phyloP scores from a whole-genome alignment of 2,888 invertebrate species.

The Lacanobia wlatinum region DNA sequence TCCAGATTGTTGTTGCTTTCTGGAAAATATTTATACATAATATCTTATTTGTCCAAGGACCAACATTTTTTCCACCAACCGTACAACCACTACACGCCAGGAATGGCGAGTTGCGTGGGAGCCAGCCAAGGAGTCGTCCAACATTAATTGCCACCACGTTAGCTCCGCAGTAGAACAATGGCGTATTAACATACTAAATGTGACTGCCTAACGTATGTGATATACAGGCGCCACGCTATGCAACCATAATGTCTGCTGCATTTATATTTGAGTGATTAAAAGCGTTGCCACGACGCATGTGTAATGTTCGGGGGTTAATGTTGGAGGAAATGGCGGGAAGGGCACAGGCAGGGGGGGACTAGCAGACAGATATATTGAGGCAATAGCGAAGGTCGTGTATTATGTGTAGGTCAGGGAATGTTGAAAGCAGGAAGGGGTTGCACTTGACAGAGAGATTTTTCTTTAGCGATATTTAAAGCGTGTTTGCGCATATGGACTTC shows the following conservation, averaged over 20 bases:
- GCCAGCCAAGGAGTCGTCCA: conserved; percentile 33
- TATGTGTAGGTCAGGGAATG: background rate
- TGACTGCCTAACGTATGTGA: conserved; percentile 56
- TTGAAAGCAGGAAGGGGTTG: background rate
- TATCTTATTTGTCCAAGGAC: too few relatives aligned
- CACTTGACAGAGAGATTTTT: background rate
- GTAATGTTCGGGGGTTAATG: background rate
- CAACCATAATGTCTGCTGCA: conserved; percentile 46
- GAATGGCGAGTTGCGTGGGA: conserved; percentile 68
- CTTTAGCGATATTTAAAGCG: background rate
- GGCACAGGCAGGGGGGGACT: background rate
- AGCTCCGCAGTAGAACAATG: conserved; percentile 68
- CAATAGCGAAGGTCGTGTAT: background rate
- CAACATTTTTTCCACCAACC: conserved; percentile 18
- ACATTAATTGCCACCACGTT: conserved; percentile 69
- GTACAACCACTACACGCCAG: conserved; percentile 44
- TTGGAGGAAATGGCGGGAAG: background rate
- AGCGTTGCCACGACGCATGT: conserved; percentile 15
- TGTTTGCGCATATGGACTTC: too few relatives aligned
- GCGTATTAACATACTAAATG: conserved; percentile 69
- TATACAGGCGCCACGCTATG: conserved; percentile 38
- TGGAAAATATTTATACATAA: too few relatives aligned
- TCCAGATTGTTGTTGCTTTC: too few relatives aligned
- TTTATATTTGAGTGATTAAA: conserved; percentile 51
- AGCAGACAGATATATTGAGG: background rate